Conservation (phyloP, 2,888 invertebrate genomes). For the Drymonia ruficornis region DNA sequence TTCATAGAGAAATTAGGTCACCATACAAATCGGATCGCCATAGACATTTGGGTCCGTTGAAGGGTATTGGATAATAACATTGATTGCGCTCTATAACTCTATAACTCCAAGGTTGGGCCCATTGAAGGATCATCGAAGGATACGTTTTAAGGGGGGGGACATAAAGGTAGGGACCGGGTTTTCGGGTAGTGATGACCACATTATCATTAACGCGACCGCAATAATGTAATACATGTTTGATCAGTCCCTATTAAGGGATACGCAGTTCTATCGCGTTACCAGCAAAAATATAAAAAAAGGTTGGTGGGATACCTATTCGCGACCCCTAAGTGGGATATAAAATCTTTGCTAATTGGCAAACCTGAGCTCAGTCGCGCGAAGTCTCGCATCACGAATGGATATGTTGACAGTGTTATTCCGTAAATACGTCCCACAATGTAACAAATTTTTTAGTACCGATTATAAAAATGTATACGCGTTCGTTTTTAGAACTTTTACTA, state of each 20-base stretch:
- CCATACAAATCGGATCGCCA: constrained; percentile 15
- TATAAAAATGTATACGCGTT: too few species aligned
- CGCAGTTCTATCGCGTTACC: too few species aligned
- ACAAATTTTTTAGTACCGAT: too few species aligned
- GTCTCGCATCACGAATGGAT: too few species aligned
- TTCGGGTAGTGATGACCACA: background rate
- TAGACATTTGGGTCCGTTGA: constrained; percentile 8
- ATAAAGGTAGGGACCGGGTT: background rate
- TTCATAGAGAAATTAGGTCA: constrained; percentile 10
- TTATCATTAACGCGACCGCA: background rate
- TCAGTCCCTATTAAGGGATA: background rate
- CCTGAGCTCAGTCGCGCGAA: too few species aligned
- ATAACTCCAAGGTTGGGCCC: constrained; percentile 27
- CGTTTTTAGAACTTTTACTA: too few species aligned
- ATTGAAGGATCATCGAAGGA: constrained; percentile 1
- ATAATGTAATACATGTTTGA: constrained; percentile 1
- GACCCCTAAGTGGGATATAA: too few species aligned
- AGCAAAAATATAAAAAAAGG: too few species aligned
- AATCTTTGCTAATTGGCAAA: too few species aligned
- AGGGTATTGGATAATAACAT: constrained; percentile 18
- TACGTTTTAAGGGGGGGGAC: background rate
- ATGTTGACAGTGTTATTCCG: too few species aligned
- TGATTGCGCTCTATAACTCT: constrained; percentile 33
- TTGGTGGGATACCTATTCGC: too few species aligned
- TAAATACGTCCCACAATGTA: too few species aligned